Evolutionary conservation across 2,113 vertebrate species (phyloP), one percentile per base, ranked within the genome.

Genomic region (Ovis canadensis): DNA sequence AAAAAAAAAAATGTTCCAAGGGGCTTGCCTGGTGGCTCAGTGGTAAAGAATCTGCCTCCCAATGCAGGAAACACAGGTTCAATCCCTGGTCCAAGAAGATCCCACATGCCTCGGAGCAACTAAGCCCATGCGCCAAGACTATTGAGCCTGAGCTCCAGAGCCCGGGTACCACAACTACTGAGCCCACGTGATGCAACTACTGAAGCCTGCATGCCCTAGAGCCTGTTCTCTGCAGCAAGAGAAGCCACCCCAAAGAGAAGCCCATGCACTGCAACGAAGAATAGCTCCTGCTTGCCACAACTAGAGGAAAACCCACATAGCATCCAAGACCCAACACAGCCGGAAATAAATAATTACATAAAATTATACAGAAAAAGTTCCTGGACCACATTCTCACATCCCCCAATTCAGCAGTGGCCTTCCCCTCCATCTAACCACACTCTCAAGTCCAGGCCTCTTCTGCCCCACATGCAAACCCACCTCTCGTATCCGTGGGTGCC

Each of bases 401-500:
- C 59, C 60, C 67, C 78, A 90, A 23, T 36, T 86, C 52, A 95
- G 17, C n/a, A 21, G 60, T 57, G 67, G 19, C 57, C 36, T 48
- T 85, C 55, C 67, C n/a, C 48, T n/a, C 71, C 80, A 86, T 5
- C 67, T 57, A 80, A 21, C 23, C 3, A 54, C 82, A n/a, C 77
- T 86, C 59, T 82, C 23, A 23, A 19, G 54, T 36, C 50, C 78
- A 90, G 33, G n/a, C 7, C n/a, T 83, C 55, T 84, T 78, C 71
- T 50, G 71, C 33, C 36, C 40, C 48, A 45, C 1, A 1, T 71
- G 71, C 23, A 86, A 78, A 50, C 88, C 62, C 97, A 99, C 99
- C 99, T 99, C 99, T 99, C 99, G 98, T 33, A 99, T 99, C 62
- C 99, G 98, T 64, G 99, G 99, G 15, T 99, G 99, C 99, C 99